Evolutionary conservation across 1,140 invertebrate genomes (phyloP), one percentile per base, ranked within the genome.

Genomic region (Dryas iulia): DNA sequence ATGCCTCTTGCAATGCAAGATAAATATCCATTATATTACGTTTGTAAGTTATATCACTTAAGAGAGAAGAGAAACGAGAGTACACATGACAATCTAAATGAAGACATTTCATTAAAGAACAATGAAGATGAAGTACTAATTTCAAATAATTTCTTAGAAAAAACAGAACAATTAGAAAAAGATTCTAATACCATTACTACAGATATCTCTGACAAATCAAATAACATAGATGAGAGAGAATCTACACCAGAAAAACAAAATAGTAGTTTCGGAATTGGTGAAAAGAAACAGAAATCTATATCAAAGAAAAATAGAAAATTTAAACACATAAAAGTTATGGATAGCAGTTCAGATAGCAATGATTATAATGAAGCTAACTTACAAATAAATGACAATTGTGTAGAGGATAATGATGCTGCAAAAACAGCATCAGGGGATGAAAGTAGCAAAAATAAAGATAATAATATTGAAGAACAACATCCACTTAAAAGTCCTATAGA

Each of bases 21-120:
- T 11, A 83, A 87, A 53, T 87, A 89, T 73, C 86, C 87, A 26
- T 80, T 89, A 24, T 87, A 81, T 72, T 74, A 85, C 68, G 72
- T 86, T 61, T 89, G 89, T 63, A 81, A 82, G 61, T 72, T 89
- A 18, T 86, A 83, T 63, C 68, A 74, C 56, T 57, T 47, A 7
- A 76, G 82, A 54, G 74, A 68, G 33, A 74, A 72, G 23, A 14
- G 6, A n/a, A 47, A 59, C 30, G 30, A 11, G 33, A 23, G 12
- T 10, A 56, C 24, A 56, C 10, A 7, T 56, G 24, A 24, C 23
- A n/a, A 53, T 24, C 12, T 26, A 56, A 12, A 10, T 1, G 53
- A 56, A 25, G 25, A 10, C 12, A 4, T 12, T 6, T 7, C n/a
- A 11, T 56, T 56, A 56, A 26, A 25, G 11, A 26, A 25, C 11